Evolutionary conservation across 2,797 vertebrate genomes (phyloP).

Genomic region (Centropyge bicolor): DNA sequence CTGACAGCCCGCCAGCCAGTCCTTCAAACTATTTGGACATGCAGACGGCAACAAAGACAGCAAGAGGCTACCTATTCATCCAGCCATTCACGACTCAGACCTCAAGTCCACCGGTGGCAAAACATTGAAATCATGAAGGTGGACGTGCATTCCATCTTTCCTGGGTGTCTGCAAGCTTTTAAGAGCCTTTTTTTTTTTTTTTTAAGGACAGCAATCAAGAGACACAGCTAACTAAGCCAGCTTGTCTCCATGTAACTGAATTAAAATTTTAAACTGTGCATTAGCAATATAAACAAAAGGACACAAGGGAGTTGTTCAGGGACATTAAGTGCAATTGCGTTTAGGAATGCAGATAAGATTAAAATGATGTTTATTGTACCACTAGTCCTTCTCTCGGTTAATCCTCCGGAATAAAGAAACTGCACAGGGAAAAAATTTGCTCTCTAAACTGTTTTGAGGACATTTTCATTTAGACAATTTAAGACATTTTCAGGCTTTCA

Average conservation of each 20-base stretch:
- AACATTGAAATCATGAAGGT: conserved; percentile 10
- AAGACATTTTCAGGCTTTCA: conserved; percentile 61
- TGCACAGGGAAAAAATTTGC: conserved; percentile 25
- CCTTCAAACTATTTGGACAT: conserved; percentile 59
- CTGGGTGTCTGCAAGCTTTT: not conserved
- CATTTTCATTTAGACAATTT: conserved; percentile 69
- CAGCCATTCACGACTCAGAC: conserved; percentile 9
- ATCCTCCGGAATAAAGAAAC: conserved; percentile 42
- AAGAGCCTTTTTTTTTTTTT: not conserved
- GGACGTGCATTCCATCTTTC: conserved; percentile 4
- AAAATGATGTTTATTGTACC: conserved; percentile 49
- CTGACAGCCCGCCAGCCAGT: conserved; percentile 53
- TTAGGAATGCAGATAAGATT: conserved; percentile 43
- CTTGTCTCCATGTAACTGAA: conserved; percentile 34
- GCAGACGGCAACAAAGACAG: conserved; percentile 45
- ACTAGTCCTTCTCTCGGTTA: conserved; percentile 29
- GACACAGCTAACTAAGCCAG: conserved; percentile 17
- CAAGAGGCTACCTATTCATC: conserved; percentile 30
- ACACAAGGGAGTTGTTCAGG: conserved; percentile 58
- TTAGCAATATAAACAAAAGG: conserved; percentile 66
- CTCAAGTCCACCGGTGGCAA: conserved; percentile 4
- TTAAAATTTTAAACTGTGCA: conserved; percentile 49
- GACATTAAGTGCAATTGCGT: conserved; percentile 64
- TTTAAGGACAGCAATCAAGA: conserved; percentile 39
- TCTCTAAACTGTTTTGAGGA: conserved; percentile 48